Base-by-base conservation (phyloP, 2,888 invertebrate species). In the Dinocampus coccinellae region DNA sequence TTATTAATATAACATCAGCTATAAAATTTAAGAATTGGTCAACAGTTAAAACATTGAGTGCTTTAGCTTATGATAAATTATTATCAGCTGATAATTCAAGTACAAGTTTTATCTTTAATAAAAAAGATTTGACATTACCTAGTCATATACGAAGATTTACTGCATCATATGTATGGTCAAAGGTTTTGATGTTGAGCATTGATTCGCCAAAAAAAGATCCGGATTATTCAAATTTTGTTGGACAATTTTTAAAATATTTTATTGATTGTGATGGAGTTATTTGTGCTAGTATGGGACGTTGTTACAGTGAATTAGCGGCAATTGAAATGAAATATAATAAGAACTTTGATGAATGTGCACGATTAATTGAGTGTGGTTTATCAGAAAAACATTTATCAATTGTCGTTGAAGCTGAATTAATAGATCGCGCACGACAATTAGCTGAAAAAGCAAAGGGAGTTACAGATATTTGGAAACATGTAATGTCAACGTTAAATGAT, bases 111-210 rank as follows among this genome's bases (percentile, higher is more conserved):
- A 9, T 9, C 7, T 3, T 47, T 9, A 61, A 11, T 29, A 20
- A 66, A 13, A 34, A 24, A 0, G 36, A 75, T 61, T 78, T 67
- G 24, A 63, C 0, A 0, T 63, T 87, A 29, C 87, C 87, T 13
- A 55, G 68, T 4, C 83, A 87, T 61, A 72, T 87, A 0, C 73
- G 71, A 26, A 78, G 75, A 22, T 87, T 83, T 69, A 75, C 76
- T 16, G 79, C 82, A 4, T 78, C 77, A 36, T 82, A 83, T 58
- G 22, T 74, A 0, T 87, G 85, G 85, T 69, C 79, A 0, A 87
- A 86, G 80, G 76, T 84, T 57, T 68, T 87, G n/a, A 80, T 76
- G 53, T 77, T 70, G n/a, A 83, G 81, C 29, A 65, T 87, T n/a
- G 80, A 82, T 2, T 80, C 82, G 11, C 85, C 85, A 63, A 87